Base-by-base conservation (phyloP, 2,797 vertebrate genomes). In the Selene dorsalis region DNA sequence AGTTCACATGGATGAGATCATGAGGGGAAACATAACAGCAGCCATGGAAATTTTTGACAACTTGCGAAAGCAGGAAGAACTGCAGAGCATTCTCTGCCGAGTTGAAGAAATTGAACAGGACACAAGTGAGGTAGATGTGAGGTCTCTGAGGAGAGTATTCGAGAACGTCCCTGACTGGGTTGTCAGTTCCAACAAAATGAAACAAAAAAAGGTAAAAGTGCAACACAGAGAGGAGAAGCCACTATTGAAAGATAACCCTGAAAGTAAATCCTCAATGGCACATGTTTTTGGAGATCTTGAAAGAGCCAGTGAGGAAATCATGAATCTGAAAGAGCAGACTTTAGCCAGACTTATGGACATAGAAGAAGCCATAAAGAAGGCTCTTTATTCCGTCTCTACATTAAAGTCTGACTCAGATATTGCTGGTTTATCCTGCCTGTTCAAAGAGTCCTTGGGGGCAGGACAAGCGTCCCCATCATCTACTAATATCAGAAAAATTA, bases 331-430 rank as follows among this genome's bases (percentile, higher is more conserved):
- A 89, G 96, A 99, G 78, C 97, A 99, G 88, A 99, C 97, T 0
- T 92, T 99, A 65, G 95, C 96, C 47, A 96, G 95, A 88, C 95
- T 99, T 38, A 74, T 96, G 79, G 97, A 98, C 81, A 98, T 99
- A 0, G 97, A 99, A 83, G 95, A 96, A 56, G 93, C 97, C 6
- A 97, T 99, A 63, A 97, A 93, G 81, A 99, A 99, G 88, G 97
- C 96, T 10, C 95, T 99, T 66, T 97, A 91, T 85, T 98, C 97
- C 0, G 95, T 98, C 67, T 99, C 97, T 0, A 95, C 93, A 67
- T 93, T 99, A 47, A 97, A 98, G 88, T 96, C 96, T 3, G 97
- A 98, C 58, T 94, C 96, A 4, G 96, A 96, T 47, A 95, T 96
- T 0, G 90, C 86, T 48, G 94, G 95, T 28, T 94, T 96, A 64